A percentile compares a stretch with the other conserved stretches of the same genome.
These are phyloP conservation scores for Dreissena polymorpha DNA, from an alignment of 1,140 invertebrate genomes.

Conservation along the genomic window DNA sequence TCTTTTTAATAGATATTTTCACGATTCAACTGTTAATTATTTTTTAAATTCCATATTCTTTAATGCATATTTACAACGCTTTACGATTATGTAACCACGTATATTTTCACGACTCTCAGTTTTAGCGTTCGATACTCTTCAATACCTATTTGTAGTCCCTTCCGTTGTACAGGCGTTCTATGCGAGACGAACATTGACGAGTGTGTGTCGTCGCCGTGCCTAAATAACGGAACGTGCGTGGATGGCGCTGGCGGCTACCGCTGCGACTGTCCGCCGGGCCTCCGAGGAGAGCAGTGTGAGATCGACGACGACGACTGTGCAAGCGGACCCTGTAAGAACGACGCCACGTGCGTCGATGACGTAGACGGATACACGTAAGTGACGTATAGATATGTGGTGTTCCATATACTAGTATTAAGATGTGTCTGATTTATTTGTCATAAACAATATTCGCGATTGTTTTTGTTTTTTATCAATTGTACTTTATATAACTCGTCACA, in stretches of 20 bases:
- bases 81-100: too few species aligned
- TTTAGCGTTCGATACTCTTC: too few species aligned
- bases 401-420: not conserved
- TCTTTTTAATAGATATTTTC: too few species aligned
- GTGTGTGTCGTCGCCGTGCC: conserved; percentile 90
- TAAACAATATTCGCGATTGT: too few species aligned
- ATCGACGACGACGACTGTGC: conserved; percentile 73
- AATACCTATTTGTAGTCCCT: too few species aligned
- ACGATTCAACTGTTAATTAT: too few species aligned
- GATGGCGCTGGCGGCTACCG: conserved; percentile 84
- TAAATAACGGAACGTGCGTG: conserved; percentile 87
- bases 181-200: conserved; percentile 89
- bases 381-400: not conserved
- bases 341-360: conserved; percentile 84
- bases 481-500: too few species aligned
- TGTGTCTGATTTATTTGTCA: too few species aligned
- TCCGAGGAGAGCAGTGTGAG: conserved; percentile 71
- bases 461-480: too few species aligned
- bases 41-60: too few species aligned
- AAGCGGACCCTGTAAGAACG: conserved; percentile 83
- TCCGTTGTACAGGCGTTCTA: conserved; percentile 39
- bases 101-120: too few species aligned
- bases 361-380: conserved; percentile 60
- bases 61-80: too few species aligned
- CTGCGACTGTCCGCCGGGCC: conserved; percentile 86